Evolutionary conservation across 1,140 invertebrate species (phyloP).

Genomic region (Drosophila trapezifrons): DNA sequence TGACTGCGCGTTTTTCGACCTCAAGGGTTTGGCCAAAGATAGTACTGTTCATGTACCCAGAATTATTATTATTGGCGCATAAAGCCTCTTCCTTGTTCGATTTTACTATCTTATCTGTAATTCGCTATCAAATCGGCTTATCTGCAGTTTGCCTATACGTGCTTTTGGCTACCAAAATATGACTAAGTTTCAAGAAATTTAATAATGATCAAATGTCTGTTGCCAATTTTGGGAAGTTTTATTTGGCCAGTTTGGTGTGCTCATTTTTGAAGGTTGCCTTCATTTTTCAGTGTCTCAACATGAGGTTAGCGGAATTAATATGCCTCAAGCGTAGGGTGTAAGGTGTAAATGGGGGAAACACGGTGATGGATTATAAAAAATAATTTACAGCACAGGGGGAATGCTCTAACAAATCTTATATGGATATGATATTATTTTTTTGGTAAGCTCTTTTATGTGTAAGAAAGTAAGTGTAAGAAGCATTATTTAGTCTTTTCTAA

Average conservation of each 20-base stretch:
- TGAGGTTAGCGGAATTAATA: neutral
- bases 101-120: constrained; percentile 19
- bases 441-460: too few species aligned
- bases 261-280: constrained; percentile 2
- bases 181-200: constrained; percentile 18
- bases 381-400: neutral
- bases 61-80: constrained; percentile 7
- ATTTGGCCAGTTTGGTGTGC: neutral
- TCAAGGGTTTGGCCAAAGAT: constrained; percentile 11
- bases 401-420: neutral
- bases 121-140: constrained; percentile 13
- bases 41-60: neutral
- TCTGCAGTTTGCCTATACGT: constrained; percentile 2
- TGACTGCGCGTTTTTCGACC: constrained; percentile 46
- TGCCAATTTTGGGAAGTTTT: neutral
- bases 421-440: too few species aligned
- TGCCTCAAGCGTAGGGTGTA: neutral
- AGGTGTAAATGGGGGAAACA: neutral
- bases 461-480: too few species aligned
- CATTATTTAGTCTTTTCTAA: too few species aligned
- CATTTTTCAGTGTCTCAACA: neutral
- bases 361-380: neutral
- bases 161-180: neutral
- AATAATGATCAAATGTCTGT: neutral
- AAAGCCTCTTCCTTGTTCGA: constrained; percentile 33